Percentiles rank a stretch among this genome's conserved stretches.
Evolutionary conservation across 2,113 vertebrate genomes (phyloP).

Genomic region (Tylochromis polylepis): DNA sequence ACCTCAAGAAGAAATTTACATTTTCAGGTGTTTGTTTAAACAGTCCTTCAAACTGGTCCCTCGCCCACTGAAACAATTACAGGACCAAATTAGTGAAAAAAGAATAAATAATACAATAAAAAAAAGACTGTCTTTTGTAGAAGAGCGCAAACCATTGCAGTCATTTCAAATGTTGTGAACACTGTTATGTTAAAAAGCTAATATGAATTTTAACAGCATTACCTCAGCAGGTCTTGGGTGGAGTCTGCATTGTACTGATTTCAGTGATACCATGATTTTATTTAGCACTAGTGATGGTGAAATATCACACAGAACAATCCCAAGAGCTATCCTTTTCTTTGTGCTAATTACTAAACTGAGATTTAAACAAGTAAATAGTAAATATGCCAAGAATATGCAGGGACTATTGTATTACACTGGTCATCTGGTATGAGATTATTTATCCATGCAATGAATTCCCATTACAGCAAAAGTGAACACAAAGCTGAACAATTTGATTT

Average conservation of each 20-base stretch:
- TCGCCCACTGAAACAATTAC: slow-evolving; percentile 69
- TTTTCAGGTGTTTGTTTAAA: slow-evolving; percentile 74
- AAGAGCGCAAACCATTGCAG: not conserved
- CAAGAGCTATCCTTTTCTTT: not conserved
- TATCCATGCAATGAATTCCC: not conserved
- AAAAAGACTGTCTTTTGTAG: not conserved
- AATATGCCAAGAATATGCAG: not conserved
- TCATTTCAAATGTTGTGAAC: not conserved
- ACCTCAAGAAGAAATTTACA: slow-evolving; percentile 71
- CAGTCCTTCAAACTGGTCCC: slow-evolving; percentile 77
- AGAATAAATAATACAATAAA: not conserved
- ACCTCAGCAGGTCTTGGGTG: not conserved
- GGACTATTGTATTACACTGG: not conserved
- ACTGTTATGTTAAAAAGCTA: not conserved
- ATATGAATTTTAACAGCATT: not conserved
- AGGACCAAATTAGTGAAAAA: not conserved
- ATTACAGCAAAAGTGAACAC: not conserved
- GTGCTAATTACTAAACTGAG: not conserved
- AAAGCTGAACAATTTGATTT: not conserved
- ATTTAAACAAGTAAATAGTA: not conserved
- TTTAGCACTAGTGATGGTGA: not conserved
- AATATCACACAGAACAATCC: not conserved
- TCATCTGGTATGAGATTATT: not conserved
- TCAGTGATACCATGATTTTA: not conserved
- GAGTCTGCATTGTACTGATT: not conserved